Conservation (phyloP, 2,888 invertebrate species). For the Scaptomyza tumidula region DNA sequence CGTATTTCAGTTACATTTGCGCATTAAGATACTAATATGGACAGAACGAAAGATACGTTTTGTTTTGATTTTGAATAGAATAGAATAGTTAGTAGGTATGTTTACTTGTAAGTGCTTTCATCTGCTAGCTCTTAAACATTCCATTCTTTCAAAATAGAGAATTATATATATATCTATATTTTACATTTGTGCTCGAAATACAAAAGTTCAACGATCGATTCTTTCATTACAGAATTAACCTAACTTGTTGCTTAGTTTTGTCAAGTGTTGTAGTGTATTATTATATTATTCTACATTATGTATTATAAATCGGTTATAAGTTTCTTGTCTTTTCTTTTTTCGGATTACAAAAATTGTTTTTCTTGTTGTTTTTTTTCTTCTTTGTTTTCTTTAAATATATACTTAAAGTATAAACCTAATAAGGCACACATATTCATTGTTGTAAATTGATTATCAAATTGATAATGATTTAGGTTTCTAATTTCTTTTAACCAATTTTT, state of each 20-base stretch:
- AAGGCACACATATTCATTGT: conserved; percentile 83
- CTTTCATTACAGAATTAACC: not conserved
- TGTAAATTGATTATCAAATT: conserved; percentile 41
- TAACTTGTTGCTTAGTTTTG: conserved; percentile 14
- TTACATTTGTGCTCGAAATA: conserved; percentile 55
- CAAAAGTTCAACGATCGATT: conserved; percentile 4
- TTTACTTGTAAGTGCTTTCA: conserved; percentile 21
- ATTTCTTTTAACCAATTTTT: conserved; percentile 20
- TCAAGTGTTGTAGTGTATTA: conserved; percentile 29
- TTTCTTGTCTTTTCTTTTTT: conserved; percentile 25
- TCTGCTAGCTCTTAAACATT: conserved; percentile 10
- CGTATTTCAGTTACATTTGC: conserved; percentile 43
- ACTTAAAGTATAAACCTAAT: conserved; percentile 83
- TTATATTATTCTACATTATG: conserved; percentile 65
- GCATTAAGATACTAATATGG: conserved; percentile 57
- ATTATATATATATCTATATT: conserved; percentile 21
- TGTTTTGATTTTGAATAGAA: too few species aligned
- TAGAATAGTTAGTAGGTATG: conserved; percentile 12
- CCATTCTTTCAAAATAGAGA: conserved; percentile 20
- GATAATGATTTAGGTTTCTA: conserved; percentile 12
- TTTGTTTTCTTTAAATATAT: conserved; percentile 47
- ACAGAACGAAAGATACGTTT: conserved; percentile 50
- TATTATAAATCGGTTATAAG: conserved; percentile 45
- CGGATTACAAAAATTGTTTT: conserved; percentile 5
- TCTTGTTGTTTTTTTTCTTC: conserved; percentile 21